Evolutionary conservation across 1,140 invertebrate species (phyloP).

Genomic region (Leptestheria dahalacensis): DNA sequence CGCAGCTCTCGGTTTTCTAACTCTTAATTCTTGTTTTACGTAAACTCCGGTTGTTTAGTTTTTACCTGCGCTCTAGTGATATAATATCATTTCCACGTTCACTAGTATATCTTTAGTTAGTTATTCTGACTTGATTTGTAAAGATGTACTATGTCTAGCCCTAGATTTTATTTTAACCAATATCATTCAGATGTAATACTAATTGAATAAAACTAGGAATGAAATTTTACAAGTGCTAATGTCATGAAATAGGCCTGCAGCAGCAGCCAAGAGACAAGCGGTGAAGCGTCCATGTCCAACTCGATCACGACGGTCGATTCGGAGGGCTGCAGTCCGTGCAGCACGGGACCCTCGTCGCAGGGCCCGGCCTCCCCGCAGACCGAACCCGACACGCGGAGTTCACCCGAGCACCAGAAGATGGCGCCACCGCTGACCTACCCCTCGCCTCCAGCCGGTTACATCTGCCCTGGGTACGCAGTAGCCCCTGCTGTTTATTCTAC

Average conservation of each 20-base stretch:
- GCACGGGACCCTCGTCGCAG: conserved; percentile 8
- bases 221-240: too few species aligned
- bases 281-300: conserved; percentile 9
- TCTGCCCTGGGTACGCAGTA: neutral
- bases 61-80: too few species aligned
- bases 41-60: too few species aligned
- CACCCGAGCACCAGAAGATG: conserved; percentile 2
- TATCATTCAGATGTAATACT: too few species aligned
- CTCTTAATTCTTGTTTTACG: too few species aligned
- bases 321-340: conserved; percentile 10
- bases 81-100: too few species aligned
- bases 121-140: too few species aligned
- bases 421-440: conserved; percentile 3
- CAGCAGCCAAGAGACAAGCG: conserved; percentile 13
- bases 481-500: conserved; percentile 4
- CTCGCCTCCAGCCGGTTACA: conserved; percentile 2
- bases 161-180: too few species aligned
- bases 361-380: conserved; percentile 11
- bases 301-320: neutral
- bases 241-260: conserved; percentile 9
- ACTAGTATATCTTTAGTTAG: too few species aligned
- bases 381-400: neutral
- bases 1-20: too few species aligned
- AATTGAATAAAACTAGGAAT: too few species aligned
- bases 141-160: too few species aligned